Evolutionary conservation across 2,888 invertebrate species (phyloP), one percentile per base, ranked within the genome.

Genomic region (Pterostichus madidus): DNA sequence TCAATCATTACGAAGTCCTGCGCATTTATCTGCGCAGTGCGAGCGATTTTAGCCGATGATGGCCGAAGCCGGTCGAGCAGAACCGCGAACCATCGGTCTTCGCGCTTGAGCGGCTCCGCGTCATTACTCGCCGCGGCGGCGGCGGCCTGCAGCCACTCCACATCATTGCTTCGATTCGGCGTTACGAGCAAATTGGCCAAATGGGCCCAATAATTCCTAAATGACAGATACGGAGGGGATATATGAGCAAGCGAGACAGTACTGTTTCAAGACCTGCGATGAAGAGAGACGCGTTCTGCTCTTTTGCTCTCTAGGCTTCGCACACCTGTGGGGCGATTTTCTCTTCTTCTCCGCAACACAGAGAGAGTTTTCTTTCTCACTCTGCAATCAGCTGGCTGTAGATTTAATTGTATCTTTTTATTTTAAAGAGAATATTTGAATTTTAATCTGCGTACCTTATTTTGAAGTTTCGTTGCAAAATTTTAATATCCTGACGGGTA

Each of bases 101-200:
- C 71, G 76, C 76, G 61, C 73, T 82, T 35, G 82, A 82, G 49
- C 61, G 75, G 46, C 61, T 5, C 10, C 39, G 32, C 59, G 82
- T 76, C 76, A 82, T 82, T 82, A 82, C 82, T 59, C 52, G 39
- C n/a, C 59, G 53, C n/a, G 49, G 49, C 49, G 46, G 46, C n/a
- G 59, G 24, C 24, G 31, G 61, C 82, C 82, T 59, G 44, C 75
- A 82, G 82, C 82, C 76, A 82, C 82, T 82, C 76, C 88, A 88
- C 88, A 87, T 88, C 88, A 87, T 87, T 88, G 88, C 86, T 87
- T 88, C 87, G 88, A 87, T 87, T 87, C 86, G 85, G 86, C 86
- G 88, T 87, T 87, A 87, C 86, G 87, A 87, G 87, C 87, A 88
- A 89, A 89, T 89, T 88, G 88, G 87, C 87, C 88, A 88, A 89